Percentiles rank a stretch among this genome's conserved stretches.
Evolutionary conservation across 2,888 invertebrate species (phyloP).

Genomic region (Polymixis flavicincta): DNA sequence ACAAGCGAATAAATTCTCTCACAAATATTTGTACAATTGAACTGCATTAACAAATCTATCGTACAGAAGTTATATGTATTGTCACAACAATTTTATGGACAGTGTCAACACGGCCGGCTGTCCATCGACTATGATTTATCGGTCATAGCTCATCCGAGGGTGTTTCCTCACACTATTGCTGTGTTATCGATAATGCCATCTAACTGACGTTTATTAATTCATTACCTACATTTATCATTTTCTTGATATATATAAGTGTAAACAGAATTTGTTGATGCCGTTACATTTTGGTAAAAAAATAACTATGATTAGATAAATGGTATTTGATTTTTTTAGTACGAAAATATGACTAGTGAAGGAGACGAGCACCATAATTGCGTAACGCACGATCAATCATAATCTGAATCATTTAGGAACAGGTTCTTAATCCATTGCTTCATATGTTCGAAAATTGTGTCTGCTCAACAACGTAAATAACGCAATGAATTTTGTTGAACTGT

Average conservation of each 20-base stretch:
- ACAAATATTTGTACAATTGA: not conserved
- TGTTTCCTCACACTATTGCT: conserved; percentile 26
- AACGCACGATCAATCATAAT: too few relatives aligned
- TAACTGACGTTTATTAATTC: conserved; percentile 39
- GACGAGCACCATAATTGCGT: too few relatives aligned
- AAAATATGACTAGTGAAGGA: not conserved
- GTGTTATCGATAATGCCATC: conserved; percentile 33
- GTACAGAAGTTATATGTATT: conserved; percentile 15
- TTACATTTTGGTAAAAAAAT: too few relatives aligned
- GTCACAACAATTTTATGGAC: conserved; percentile 27
- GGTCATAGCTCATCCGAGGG: conserved; percentile 31
- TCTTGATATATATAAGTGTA: not conserved
- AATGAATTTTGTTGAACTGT: too few relatives aligned
- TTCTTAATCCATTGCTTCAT: too few relatives aligned
- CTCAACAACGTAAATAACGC: too few relatives aligned
- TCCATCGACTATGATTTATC: conserved; percentile 48
- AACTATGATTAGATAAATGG: too few relatives aligned
- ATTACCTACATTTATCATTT: conserved; percentile 31
- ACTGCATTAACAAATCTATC: conserved; percentile 16
- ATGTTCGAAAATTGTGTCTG: too few relatives aligned
- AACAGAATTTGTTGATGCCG: not conserved
- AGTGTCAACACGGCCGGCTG: conserved; percentile 38
- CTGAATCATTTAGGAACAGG: too few relatives aligned
- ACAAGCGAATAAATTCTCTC: not conserved
- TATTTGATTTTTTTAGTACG: too few relatives aligned